A percentile compares a stretch with the other conserved stretches of the same genome.
phyloP scores from a whole-genome alignment of 1,140 invertebrate species.

The Drosophila lacertosa region DNA sequence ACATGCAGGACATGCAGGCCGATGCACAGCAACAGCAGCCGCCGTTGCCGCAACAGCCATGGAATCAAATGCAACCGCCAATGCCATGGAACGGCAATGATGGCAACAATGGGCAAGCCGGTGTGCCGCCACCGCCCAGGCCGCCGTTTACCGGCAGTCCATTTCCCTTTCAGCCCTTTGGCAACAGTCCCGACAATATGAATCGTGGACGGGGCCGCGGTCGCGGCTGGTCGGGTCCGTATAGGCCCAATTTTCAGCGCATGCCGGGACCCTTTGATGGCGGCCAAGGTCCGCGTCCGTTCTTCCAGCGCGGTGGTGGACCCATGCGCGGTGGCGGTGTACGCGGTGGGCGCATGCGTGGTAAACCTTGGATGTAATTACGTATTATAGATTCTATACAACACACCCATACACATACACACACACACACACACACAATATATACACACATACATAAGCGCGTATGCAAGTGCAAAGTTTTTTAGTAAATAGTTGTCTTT shows the following conservation, averaged over 20 bases:
- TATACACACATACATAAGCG: slow-evolving; percentile 5
- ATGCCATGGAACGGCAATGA: slow-evolving; percentile 51
- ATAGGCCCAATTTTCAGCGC: slow-evolving; percentile 67
- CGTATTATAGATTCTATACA: slow-evolving; percentile 57
- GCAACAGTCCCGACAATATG: slow-evolving; percentile 64
- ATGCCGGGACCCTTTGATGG: slow-evolving; percentile 62
- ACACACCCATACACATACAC: slow-evolving; percentile 30
- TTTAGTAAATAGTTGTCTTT: slow-evolving; percentile 59
- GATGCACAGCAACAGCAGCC: slow-evolving; percentile 50
- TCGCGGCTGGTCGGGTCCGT: slow-evolving; percentile 66
- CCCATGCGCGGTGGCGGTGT: slow-evolving; percentile 55
- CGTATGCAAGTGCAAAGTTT: slow-evolving; percentile 30
- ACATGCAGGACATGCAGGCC: slow-evolving; percentile 54
- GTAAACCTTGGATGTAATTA: slow-evolving; percentile 82
- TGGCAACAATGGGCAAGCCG: slow-evolving; percentile 37
- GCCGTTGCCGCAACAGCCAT: slow-evolving; percentile 42
- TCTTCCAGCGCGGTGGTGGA: slow-evolving; percentile 61
- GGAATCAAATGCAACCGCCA: slow-evolving; percentile 72
- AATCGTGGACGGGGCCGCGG: slow-evolving; percentile 59
- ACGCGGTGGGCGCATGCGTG: slow-evolving; percentile 72
- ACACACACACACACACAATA: slow-evolving; percentile 6
- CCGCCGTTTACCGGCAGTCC: slow-evolving; percentile 53
- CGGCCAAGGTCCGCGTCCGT: slow-evolving; percentile 51
- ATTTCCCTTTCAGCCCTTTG: slow-evolving; percentile 62
- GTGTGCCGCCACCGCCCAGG: slow-evolving; percentile 64